These are phyloP conservation scores for Hydrophis major DNA, from an alignment of 2,797 vertebrate species.

Conservation along the genomic window DNA sequence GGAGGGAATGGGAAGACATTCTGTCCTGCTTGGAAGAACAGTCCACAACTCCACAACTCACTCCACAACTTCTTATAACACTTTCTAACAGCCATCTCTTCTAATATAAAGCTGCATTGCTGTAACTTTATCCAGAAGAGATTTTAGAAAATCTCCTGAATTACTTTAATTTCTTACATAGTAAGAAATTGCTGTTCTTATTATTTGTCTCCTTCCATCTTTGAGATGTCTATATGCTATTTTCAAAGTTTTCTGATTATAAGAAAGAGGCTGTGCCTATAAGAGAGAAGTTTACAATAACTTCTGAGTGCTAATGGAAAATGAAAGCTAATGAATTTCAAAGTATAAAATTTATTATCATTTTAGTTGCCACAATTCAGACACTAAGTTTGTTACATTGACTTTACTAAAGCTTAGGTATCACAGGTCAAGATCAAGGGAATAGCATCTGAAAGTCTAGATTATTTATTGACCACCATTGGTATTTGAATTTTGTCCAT, in stretches of 20 bases:
- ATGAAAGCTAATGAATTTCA: constrained; percentile 26
- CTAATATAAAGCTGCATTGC: background rate
- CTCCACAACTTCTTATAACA: background rate
- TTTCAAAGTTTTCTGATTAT: background rate
- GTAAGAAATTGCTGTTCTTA: background rate
- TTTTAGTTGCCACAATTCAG: background rate
- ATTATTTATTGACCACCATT: background rate
- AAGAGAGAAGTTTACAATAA: constrained; percentile 1
- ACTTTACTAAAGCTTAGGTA: constrained; percentile 1
- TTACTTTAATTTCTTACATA: background rate
- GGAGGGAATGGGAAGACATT: background rate
- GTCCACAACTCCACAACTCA: background rate
- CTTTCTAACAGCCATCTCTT: background rate
- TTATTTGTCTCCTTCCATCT: background rate
- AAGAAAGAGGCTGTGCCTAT: background rate
- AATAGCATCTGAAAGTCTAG: background rate
- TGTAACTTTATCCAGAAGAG: background rate
- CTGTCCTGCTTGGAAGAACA: background rate
- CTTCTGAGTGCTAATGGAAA: constrained; percentile 7
- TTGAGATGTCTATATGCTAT: background rate
- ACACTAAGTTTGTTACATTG: constrained; percentile 6
- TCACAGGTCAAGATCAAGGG: constrained; percentile 9
- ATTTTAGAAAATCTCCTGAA: background rate
- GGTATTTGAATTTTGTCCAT: background rate
- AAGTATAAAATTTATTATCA: constrained; percentile 23